phyloP scores from a whole-genome alignment of 2,113 vertebrate genomes.

The Pavo muticus region DNA sequence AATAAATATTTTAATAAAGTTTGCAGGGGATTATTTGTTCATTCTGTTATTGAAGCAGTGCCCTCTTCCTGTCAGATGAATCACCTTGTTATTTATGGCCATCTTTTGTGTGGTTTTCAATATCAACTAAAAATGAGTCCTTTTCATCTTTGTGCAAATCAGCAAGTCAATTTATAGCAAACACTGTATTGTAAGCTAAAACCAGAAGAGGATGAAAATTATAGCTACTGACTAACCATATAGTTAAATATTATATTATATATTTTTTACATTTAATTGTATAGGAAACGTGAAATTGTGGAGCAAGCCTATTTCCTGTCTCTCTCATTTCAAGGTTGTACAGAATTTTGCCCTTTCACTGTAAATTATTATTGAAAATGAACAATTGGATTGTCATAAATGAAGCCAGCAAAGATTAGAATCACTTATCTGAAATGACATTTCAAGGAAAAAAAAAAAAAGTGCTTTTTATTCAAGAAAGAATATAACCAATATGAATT shows the following conservation, averaged over 20 bases:
- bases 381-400: not conserved
- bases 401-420: not conserved
- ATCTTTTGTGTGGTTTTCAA: not conserved
- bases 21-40: slow-evolving; percentile 1
- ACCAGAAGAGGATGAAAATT: not conserved
- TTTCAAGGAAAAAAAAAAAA: not conserved
- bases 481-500: not conserved
- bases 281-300: not conserved
- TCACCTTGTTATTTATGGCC: not conserved
- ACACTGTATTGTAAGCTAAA: not conserved
- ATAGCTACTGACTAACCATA: not conserved
- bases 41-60: not conserved
- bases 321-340: not conserved
- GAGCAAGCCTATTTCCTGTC: not conserved
- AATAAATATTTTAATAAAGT: slow-evolving; percentile 11
- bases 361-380: not conserved
- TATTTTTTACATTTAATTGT: not conserved
- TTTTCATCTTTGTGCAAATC: not conserved
- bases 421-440: not conserved
- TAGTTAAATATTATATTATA: not conserved
- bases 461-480: not conserved
- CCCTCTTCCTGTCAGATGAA: not conserved
- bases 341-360: not conserved
- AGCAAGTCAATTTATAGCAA: not conserved
- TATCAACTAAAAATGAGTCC: not conserved